Percentiles rank a stretch among this genome's conserved stretches.
Evolutionary conservation across 2,797 vertebrate genomes (phyloP).

Genomic region (Poeciliopsis gracilis): DNA sequence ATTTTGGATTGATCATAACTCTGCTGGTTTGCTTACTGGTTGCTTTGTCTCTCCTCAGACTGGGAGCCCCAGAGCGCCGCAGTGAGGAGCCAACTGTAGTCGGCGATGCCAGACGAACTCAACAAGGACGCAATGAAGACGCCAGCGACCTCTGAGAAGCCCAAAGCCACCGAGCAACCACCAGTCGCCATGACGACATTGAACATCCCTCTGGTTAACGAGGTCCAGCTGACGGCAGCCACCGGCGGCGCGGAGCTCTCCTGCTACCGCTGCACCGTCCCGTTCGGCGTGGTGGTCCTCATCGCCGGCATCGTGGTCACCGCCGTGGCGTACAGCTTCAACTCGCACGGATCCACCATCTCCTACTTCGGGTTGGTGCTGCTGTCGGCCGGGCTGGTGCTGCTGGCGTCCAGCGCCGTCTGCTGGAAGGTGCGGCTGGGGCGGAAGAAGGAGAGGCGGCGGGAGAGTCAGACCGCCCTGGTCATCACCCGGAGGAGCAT

Average conservation of each 20-base stretch:
- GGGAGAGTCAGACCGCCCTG: slow-evolving; percentile 92
- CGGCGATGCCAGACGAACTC: slow-evolving; percentile 86
- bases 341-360: slow-evolving; percentile 96
- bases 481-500: slow-evolving; percentile 87
- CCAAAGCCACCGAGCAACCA: slow-evolving; percentile 76
- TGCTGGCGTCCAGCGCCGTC: slow-evolving; percentile 86
- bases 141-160: slow-evolving; percentile 83
- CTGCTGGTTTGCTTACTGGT: slow-evolving; percentile 10
- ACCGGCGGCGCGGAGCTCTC: slow-evolving; percentile 94
- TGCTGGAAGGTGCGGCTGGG: slow-evolving; percentile 91
- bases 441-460: slow-evolving; percentile 88
- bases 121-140: slow-evolving; percentile 83
- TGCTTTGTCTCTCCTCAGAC: slow-evolving; percentile 39
- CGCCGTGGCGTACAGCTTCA: slow-evolving; percentile 93
- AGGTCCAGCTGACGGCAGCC: slow-evolving; percentile 90
- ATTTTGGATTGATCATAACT: too few relatives aligned
- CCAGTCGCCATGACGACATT: slow-evolving; percentile 32
- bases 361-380: slow-evolving; percentile 92
- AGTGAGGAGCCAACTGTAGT: slow-evolving; percentile 43
- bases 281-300: slow-evolving; percentile 93
- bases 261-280: slow-evolving; percentile 94
- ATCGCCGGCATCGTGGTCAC: slow-evolving; percentile 93
- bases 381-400: slow-evolving; percentile 86
- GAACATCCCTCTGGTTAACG: slow-evolving; percentile 86
- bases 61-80: slow-evolving; percentile 31